Conservation (phyloP, 2,113 vertebrate species). For the Actinemys pallida region DNA sequence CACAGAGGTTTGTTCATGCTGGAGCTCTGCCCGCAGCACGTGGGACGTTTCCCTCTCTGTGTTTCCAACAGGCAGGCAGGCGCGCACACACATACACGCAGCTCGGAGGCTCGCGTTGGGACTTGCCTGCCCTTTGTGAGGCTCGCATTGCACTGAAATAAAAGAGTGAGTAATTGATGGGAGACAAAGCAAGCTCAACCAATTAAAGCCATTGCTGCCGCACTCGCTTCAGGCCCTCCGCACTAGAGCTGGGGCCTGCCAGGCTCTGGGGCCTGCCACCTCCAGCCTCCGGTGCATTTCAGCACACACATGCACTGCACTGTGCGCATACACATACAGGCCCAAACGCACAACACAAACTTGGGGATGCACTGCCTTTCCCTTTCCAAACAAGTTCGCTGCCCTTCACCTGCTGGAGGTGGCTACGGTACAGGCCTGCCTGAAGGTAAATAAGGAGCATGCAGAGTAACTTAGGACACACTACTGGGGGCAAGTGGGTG, state of each 20-base stretch:
- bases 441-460: neutral
- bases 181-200: slow-evolving; percentile 70
- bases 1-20: slow-evolving; percentile 41
- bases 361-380: neutral
- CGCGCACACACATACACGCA: slow-evolving; percentile 8
- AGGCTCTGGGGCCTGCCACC: neutral
- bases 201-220: slow-evolving; percentile 49
- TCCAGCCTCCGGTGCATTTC: neutral
- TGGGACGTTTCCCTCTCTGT: slow-evolving; percentile 52
- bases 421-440: neutral
- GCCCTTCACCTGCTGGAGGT: neutral
- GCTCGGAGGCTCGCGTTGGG: slow-evolving; percentile 67
- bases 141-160: slow-evolving; percentile 62
- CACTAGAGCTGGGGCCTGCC: neutral
- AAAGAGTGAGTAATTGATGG: slow-evolving; percentile 59
- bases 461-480: neutral
- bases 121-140: slow-evolving; percentile 65
- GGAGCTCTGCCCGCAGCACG: slow-evolving; percentile 60
- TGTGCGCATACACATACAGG: neutral
- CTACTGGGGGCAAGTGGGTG: neutral
- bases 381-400: neutral
- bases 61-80: slow-evolving; percentile 31
- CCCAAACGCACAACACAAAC: neutral
- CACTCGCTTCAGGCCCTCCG: neutral
- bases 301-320: neutral